Evolutionary conservation across 2,888 invertebrate genomes (phyloP), one percentile per base, ranked within the genome.

Genomic region (Seira ritae): DNA sequence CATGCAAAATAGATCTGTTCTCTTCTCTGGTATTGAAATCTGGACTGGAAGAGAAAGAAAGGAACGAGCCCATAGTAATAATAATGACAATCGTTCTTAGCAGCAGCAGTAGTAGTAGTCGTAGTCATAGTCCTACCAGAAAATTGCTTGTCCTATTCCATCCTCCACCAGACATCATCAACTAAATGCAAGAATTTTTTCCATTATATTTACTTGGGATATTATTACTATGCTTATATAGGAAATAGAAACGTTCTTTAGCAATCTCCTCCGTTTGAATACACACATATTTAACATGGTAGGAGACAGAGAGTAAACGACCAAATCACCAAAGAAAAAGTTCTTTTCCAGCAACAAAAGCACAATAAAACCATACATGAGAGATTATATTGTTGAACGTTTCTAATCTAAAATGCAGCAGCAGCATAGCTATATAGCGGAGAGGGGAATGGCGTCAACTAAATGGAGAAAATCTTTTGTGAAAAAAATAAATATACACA

Each of bases 21-120:
- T n/a, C 31, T 31, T 50, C 50, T n/a, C 50, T 50, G 50, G 6
- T 50, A 50, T 50, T 50, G 50, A 50, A 50, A 50, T 50, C 50
- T 50, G 50, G 50, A n/a, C n/a, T n/a, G n/a, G n/a, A n/a, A n/a
- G n/a, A n/a, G n/a, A 31, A 31, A 31, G 50, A 50, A 50, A 50
- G 50, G 50, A 50, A 50, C 15, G 50, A 50, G 50, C 50, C 50
- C 50, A 50, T 50, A 31, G 31, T 31, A 31, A 50, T 50, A 50
- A 50, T 50, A 15, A 50, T 50, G 50, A 50, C 50, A 50, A 50
- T 50, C 50, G 50, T n/a, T 50, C 12, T n/a, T 50, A 15, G 50
- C 15, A 15, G 31, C 8, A 31, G 31, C 31, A 31, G 31, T 31
- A 31, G 31, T 31, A 31, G 8, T 31, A 31, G 31, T n/a, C n/a